Evolutionary conservation across 2,888 invertebrate species (phyloP).

Genomic region (Aleiodes testaceus): DNA sequence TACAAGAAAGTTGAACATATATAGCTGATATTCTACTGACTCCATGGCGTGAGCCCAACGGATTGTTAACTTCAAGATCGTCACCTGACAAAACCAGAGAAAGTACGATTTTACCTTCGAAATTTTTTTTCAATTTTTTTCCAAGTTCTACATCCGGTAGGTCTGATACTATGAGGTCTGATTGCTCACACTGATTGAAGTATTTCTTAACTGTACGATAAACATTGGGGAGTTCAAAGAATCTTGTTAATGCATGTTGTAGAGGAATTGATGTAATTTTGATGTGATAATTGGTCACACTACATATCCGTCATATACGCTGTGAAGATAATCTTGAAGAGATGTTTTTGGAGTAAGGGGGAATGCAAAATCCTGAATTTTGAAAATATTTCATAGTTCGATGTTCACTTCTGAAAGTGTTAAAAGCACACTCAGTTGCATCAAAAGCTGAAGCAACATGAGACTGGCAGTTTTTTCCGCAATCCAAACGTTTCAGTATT

Average conservation of each 20-base stretch:
- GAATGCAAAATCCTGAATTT: no score
- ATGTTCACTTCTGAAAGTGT: slow-evolving; percentile 38
- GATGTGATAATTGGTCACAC: slow-evolving; percentile 2
- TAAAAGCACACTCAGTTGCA: slow-evolving; percentile 28
- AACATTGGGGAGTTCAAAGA: slow-evolving; percentile 50
- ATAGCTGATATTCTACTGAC: no score
- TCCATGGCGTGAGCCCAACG: no score
- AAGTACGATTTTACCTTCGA: slow-evolving; percentile 40
- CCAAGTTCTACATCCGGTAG: slow-evolving; percentile 27
- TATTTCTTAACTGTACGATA: slow-evolving; percentile 44
- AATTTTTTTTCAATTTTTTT: slow-evolving; percentile 38
- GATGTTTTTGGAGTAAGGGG: slow-evolving; percentile 11
- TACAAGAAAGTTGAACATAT: no score
- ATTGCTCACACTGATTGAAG: slow-evolving; percentile 39
- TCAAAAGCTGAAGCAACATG: no score
- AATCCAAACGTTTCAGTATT: no score
- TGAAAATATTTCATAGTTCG: slow-evolving; percentile 41
- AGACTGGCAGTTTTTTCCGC: no score
- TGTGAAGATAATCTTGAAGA: slow-evolving; percentile 19
- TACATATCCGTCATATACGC: neutral
- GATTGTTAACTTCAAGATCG: slow-evolving; percentile 54
- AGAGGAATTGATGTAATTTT: slow-evolving; percentile 42
- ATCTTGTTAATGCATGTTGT: slow-evolving; percentile 44
- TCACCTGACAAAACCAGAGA: slow-evolving; percentile 48
- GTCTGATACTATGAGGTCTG: slow-evolving; percentile 26